Base-by-base conservation (phyloP, 2,113 vertebrate genomes). In the Nothocercus nigrocapillus region DNA sequence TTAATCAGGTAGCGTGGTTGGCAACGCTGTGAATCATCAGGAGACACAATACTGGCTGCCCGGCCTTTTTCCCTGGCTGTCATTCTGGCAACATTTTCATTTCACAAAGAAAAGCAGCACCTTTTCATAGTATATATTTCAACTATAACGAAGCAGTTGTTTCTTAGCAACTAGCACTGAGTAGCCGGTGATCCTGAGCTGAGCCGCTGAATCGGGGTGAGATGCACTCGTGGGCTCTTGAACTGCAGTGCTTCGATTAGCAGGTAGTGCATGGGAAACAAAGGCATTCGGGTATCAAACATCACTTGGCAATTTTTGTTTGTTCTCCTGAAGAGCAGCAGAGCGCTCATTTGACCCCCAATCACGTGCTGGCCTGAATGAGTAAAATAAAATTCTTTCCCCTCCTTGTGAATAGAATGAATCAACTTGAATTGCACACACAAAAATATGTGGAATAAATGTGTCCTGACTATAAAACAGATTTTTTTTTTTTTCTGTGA, bases 91-190 rank as follows among this genome's bases (percentile, higher is more conserved):
- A 88, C 51, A 40, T 74, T 83, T 69, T 90, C 78, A 85, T 91
- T 96, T 95, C 88, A 54, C 62, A 73, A 70, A 82, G 76, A 76
- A 59, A 91, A 93, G 73, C 67, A 68, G 53, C 61, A 90, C 81
- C 70, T 95, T 97, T 94, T 81, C 93, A 87, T 96, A 91, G 89
- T 87, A 85, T 91, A 88, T 95, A 74, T 95, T 95, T 92, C 67
- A 94, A 78, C 76, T 68, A 19, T n/a, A 79, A 70, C 53, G 1
- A 30, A 72, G 59, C 47, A 45, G 56, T 30, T 38, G 81, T 91
- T 77, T 58, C 95, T 93, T 93, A 95, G 93, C 90, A 96, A 93
- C 92, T 4, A n/a, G 82, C 82, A 25, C 86, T 64, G 34, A 9
- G 90, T 47, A 82, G 47, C 38, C 76, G 58, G 18, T 64, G 84